These are phyloP conservation scores for Pterophyllum scalare DNA, from an alignment of 2,113 vertebrate species.

Conservation along the genomic window DNA sequence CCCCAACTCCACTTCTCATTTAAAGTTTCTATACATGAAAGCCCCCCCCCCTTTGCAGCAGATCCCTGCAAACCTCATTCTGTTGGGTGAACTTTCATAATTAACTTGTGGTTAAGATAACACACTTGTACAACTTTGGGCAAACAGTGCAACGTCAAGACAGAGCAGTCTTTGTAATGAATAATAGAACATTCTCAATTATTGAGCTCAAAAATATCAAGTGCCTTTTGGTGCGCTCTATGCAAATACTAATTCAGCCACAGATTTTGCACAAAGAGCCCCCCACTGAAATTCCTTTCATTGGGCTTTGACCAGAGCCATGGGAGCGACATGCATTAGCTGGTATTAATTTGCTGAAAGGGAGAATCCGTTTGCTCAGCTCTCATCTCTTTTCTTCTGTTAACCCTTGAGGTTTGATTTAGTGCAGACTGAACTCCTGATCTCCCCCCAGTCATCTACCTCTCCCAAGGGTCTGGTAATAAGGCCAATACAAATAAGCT, in stretches of 20 bases:
- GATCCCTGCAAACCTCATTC: slow-evolving; percentile 28
- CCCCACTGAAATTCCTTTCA: slow-evolving; percentile 19
- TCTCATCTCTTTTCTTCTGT: slow-evolving; percentile 22
- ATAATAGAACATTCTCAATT: slow-evolving; percentile 50
- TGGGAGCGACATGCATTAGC: slow-evolving; percentile 30
- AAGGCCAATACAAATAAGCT: not conserved
- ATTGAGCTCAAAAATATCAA: slow-evolving; percentile 28
- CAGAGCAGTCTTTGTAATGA: slow-evolving; percentile 31
- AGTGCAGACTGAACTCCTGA: slow-evolving; percentile 18
- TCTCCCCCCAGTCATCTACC: slow-evolving; percentile 18
- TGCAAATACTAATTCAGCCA: slow-evolving; percentile 13
- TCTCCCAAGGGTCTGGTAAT: slow-evolving; percentile 1
- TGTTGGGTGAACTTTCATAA: slow-evolving; percentile 47
- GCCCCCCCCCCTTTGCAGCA: not conserved
- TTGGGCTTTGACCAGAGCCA: slow-evolving; percentile 34
- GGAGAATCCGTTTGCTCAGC: slow-evolving; percentile 6
- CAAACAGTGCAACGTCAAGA: slow-evolving; percentile 19
- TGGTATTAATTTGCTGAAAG: slow-evolving; percentile 36
- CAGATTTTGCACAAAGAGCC: slow-evolving; percentile 21
- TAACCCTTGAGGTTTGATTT: slow-evolving; percentile 24
- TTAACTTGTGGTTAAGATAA: slow-evolving; percentile 61
- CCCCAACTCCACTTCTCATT: slow-evolving; percentile 51
- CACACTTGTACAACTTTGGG: slow-evolving; percentile 37
- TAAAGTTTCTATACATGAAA: slow-evolving; percentile 55
- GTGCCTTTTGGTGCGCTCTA: slow-evolving; percentile 20